Base-by-base conservation (phyloP, 2,888 invertebrate species). In the Lamellibrachia satsuma region DNA sequence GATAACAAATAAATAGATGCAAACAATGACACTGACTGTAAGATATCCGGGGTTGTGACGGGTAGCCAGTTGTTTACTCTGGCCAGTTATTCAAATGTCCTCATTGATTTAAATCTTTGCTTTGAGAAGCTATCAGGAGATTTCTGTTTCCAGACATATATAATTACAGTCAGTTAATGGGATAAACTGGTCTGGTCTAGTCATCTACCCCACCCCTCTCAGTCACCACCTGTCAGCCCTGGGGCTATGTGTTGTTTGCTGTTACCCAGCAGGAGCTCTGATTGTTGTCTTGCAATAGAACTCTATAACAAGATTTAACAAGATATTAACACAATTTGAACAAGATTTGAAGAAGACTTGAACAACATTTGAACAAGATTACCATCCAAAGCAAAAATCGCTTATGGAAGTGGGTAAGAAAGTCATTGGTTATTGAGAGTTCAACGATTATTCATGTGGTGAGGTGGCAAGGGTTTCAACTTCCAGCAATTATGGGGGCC, bases 101-200 rank as follows among this genome's bases (percentile, higher is more conserved):
- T 22, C 75, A 75, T 75, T 75, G 75, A 75, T 75, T 75, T 75
- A 75, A 75, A 75, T 75, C 75, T 75, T 75, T 75, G 75, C 75
- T 75, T 75, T 75, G 75, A 11, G 22, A 6, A 75, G 15, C 15
- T 15, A 22, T 22, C 11, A 11, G 75, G 75, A 75, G 75, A 60
- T 75, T 75, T 75, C 75, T 75, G 75, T 75, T 75, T 75, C 75
- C 4, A 22, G n/a, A 75, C 22, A 75, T 75, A 22, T 75, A 75
- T 22, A 75, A 75, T 75, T 75, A 75, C 75, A 6, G 15, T 22
- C 11, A 75, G 22, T 75, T 75, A 75, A 75, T 75, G 75, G 75
- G 75, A 22, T 6, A 75, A 75, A 75, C 75, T 75, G 75, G 75
- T 15, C 4, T n/a, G n/a, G 22, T n/a, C 22, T 75, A 6, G 75